A percentile compares a stretch with the other conserved stretches of the same genome.
These are phyloP conservation scores for Drosophila littoralis DNA, from an alignment of 1,140 invertebrate genomes.

Conservation along the genomic window DNA sequence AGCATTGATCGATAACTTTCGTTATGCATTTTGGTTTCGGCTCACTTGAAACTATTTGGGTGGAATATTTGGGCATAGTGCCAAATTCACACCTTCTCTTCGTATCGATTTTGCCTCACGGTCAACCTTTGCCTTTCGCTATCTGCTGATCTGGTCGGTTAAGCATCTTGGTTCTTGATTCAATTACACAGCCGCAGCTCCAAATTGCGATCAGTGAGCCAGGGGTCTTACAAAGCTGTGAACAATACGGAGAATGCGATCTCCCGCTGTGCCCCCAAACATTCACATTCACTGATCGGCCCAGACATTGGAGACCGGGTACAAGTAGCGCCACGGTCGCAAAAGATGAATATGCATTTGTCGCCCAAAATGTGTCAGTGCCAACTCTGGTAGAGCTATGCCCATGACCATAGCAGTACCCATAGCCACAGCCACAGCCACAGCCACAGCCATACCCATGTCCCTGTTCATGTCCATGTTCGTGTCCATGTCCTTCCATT, in stretches of 20 bases:
- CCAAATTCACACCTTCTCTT: constrained; percentile 27
- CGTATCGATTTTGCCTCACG: neutral
- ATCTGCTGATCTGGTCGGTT: constrained; percentile 24
- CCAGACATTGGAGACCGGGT: constrained; percentile 37
- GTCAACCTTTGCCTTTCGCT: neutral
- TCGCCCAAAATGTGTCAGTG: constrained; percentile 50
- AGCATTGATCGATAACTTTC: no score
- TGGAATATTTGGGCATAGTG: constrained; percentile 9
- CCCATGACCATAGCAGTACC: neutral
- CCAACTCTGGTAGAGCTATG: neutral
- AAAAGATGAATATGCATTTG: constrained; percentile 57
- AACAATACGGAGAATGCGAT: constrained; percentile 37
- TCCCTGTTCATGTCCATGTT: constrained; percentile 20
- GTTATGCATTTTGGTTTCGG: no score
- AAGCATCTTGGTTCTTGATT: constrained; percentile 24
- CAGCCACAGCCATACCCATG: constrained; percentile 12
- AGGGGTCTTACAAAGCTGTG: constrained; percentile 38
- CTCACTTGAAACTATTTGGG: neutral
- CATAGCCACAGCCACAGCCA: constrained; percentile 5
- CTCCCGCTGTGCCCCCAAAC: constrained; percentile 60
- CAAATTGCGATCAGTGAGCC: constrained; percentile 50
- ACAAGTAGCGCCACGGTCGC: constrained; percentile 59
- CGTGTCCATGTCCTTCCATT: constrained; percentile 49
- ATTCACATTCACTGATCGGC: constrained; percentile 55
- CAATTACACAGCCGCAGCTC: constrained; percentile 48